phyloP scores from a whole-genome alignment of 2,888 invertebrate genomes.

The Scotopteryx bipunctaria region DNA sequence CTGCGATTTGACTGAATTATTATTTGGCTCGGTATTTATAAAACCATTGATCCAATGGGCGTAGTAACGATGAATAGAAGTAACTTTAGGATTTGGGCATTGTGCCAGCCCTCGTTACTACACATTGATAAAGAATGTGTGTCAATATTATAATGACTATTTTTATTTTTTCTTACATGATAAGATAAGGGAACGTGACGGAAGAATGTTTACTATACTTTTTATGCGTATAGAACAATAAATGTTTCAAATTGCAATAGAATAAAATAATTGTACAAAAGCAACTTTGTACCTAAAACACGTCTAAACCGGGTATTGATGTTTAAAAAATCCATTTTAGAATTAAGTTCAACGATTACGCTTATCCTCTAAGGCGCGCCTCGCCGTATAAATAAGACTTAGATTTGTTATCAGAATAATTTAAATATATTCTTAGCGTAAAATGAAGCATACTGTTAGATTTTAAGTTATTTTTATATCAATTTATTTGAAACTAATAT shows the following conservation, averaged over 20 bases:
- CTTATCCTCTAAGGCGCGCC: constrained; percentile 68
- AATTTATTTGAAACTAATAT: constrained; percentile 74
- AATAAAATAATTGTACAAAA: constrained; percentile 25
- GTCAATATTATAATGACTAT: constrained; percentile 25
- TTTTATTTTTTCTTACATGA: constrained; percentile 14
- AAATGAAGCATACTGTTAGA: constrained; percentile 55
- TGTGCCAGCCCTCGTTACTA: constrained; percentile 25
- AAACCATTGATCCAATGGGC: constrained; percentile 12
- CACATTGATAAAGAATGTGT: constrained; percentile 29
- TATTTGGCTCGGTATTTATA: constrained; percentile 20
- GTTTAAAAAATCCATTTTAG: constrained; percentile 59
- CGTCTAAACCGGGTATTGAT: constrained; percentile 51
- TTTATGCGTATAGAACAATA: background rate
- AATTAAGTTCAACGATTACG: constrained; percentile 78
- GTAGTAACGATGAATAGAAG: constrained; percentile 18
- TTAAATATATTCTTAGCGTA: constrained; percentile 57
- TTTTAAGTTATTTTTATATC: constrained; percentile 78
- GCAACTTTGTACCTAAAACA: constrained; percentile 27
- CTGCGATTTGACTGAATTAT: constrained; percentile 17
- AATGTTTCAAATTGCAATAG: constrained; percentile 16
- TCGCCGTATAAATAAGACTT: constrained; percentile 79
- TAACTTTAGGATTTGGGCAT: constrained; percentile 15
- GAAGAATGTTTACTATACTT: constrained; percentile 8
- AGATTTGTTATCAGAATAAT: constrained; percentile 71
- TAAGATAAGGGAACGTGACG: constrained; percentile 18